These are phyloP conservation scores for Ophioninae sp. DNA, from an alignment of 2,888 invertebrate genomes.

Conservation along the genomic window DNA sequence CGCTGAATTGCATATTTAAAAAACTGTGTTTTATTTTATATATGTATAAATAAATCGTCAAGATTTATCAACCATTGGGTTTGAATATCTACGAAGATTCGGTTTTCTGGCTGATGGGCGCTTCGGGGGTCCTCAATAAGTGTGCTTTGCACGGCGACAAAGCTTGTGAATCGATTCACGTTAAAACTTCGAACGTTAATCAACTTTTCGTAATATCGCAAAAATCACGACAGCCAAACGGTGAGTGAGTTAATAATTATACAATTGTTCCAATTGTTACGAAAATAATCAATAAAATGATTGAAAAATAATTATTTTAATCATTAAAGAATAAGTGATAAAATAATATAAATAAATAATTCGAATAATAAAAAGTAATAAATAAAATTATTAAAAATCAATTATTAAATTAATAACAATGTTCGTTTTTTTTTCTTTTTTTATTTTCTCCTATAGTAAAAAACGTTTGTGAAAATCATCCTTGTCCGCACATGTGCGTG, in stretches of 20 bases:
- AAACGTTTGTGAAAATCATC: slow-evolving; percentile 82
- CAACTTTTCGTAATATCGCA: slow-evolving; percentile 83
- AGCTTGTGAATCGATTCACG: slow-evolving; percentile 81
- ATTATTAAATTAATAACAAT: too few relatives aligned
- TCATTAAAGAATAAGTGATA: too few relatives aligned
- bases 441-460: slow-evolving; percentile 69
- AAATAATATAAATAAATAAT: too few relatives aligned
- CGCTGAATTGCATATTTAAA: too few relatives aligned
- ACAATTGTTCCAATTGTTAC: background rate
- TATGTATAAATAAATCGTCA: slow-evolving; percentile 31
- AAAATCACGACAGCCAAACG: slow-evolving; percentile 82
- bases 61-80: slow-evolving; percentile 84
- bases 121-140: slow-evolving; percentile 83
- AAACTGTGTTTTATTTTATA: background rate
- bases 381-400: too few relatives aligned
- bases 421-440: slow-evolving; percentile 25
- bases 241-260: too few relatives aligned
- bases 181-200: slow-evolving; percentile 81
- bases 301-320: too few relatives aligned
- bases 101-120: slow-evolving; percentile 86
- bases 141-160: slow-evolving; percentile 84
- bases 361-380: too few relatives aligned
- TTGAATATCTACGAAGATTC: slow-evolving; percentile 89
- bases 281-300: background rate
- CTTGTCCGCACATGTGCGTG: slow-evolving; percentile 86